Percentiles rank a stretch among this genome's conserved stretches.
Evolutionary conservation across 2,113 vertebrate genomes (phyloP).

Genomic region (Odontophorus gujanensis): DNA sequence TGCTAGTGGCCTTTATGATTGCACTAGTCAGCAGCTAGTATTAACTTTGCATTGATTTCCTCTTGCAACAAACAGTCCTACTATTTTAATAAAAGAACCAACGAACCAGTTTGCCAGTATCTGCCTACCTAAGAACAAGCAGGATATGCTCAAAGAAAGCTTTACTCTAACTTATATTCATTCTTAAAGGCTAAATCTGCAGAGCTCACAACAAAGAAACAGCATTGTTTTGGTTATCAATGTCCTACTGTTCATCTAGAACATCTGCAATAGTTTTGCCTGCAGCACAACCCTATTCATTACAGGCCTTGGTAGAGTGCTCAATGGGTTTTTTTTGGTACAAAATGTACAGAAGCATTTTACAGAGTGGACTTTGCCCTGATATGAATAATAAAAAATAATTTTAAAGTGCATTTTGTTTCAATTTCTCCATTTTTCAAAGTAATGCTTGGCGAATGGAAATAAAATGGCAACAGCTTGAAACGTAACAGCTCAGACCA

Average conservation of each 20-base stretch:
- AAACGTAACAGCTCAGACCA: neutral
- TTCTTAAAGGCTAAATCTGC: constrained; percentile 50
- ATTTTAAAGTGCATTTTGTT: constrained; percentile 17
- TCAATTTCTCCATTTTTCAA: constrained; percentile 40
- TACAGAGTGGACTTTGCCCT: constrained; percentile 28
- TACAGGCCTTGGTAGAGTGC: constrained; percentile 48
- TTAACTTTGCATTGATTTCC: neutral
- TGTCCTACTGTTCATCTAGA: constrained; percentile 67
- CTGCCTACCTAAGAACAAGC: constrained; percentile 58
- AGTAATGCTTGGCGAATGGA: constrained; percentile 18
- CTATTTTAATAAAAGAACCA: neutral
- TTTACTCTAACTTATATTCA: constrained; percentile 2
- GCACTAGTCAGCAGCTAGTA: neutral
- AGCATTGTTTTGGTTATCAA: constrained; percentile 58
- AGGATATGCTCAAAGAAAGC: constrained; percentile 48
- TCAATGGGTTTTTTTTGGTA: constrained; percentile 34
- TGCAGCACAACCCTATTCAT: constrained; percentile 62
- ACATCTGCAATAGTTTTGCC: constrained; percentile 57
- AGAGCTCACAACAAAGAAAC: constrained; percentile 50
- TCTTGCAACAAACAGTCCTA: neutral
- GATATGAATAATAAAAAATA: constrained; percentile 51
- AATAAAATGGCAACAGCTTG: constrained; percentile 21
- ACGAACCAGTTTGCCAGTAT: neutral
- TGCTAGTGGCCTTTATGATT: neutral
- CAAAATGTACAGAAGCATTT: constrained; percentile 56